Evolutionary conservation across 2,888 invertebrate genomes (phyloP).

Genomic region (Diachrysia chrysitis): DNA sequence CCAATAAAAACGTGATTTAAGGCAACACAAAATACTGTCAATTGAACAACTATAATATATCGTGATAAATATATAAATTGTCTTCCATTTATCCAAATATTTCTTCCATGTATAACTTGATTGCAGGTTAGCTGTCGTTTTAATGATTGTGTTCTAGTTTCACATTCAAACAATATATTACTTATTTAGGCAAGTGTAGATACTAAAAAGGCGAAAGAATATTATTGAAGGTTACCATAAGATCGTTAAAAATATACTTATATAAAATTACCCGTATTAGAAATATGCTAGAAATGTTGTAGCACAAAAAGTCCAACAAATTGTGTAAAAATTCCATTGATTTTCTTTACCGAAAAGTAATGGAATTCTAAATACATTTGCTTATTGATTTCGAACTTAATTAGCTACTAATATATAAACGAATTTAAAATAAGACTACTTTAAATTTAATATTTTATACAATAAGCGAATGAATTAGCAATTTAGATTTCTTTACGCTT

Average conservation of each 20-base stretch:
- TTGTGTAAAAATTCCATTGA: neutral
- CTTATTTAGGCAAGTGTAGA: slow-evolving; percentile 10
- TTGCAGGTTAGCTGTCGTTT: slow-evolving; percentile 9
- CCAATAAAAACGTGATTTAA: neutral
- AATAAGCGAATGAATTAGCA: slow-evolving; percentile 24
- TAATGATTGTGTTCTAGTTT: slow-evolving; percentile 11
- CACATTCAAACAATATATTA: neutral
- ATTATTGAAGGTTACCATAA: neutral
- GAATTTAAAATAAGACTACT: slow-evolving; percentile 34
- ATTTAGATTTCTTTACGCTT: slow-evolving; percentile 35
- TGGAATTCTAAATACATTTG: neutral
- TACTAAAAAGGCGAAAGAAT: slow-evolving; percentile 19
- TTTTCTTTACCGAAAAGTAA: neutral
- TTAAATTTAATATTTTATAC: slow-evolving; percentile 28
- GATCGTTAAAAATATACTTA: neutral
- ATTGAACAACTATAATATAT: slow-evolving; percentile 32
- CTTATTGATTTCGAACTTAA: neutral
- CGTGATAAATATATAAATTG: slow-evolving; percentile 46
- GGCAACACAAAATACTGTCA: slow-evolving; percentile 34
- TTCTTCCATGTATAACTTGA: slow-evolving; percentile 15
- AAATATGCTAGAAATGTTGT: neutral
- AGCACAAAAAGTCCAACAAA: neutral
- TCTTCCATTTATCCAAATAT: slow-evolving; percentile 48
- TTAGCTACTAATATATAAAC: slow-evolving; percentile 18
- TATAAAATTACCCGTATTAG: neutral